Conservation (phyloP, 2,113 vertebrate species). For the Percina caprodes region DNA sequence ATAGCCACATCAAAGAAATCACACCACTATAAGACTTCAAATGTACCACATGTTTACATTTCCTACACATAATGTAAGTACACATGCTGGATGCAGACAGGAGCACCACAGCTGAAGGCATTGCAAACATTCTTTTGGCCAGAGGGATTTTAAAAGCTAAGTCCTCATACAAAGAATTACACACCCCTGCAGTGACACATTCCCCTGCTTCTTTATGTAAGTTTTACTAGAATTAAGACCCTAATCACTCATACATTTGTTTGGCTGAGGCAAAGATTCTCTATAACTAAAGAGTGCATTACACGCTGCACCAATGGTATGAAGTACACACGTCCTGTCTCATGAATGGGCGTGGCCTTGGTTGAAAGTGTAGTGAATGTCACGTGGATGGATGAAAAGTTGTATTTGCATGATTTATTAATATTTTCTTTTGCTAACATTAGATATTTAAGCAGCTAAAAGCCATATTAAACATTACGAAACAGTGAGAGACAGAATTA, state of each 20-base stretch:
- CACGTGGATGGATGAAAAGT: too few relatives aligned
- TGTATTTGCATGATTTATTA: too few relatives aligned
- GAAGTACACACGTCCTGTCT: too few relatives aligned
- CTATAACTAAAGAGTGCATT: too few relatives aligned
- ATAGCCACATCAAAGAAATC: conserved; percentile 58
- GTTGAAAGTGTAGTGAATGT: too few relatives aligned
- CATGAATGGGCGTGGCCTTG: too few relatives aligned
- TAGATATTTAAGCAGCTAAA: too few relatives aligned
- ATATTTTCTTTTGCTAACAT: too few relatives aligned
- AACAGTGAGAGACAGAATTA: too few relatives aligned
- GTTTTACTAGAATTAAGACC: conserved; percentile 11
- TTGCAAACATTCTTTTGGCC: conserved; percentile 55
- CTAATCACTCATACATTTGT: background rate
- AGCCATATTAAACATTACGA: too few relatives aligned
- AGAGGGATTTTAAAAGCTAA: conserved; percentile 27
- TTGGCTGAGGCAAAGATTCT: background rate
- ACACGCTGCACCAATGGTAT: too few relatives aligned
- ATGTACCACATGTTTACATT: conserved; percentile 59
- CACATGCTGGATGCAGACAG: conserved; percentile 48
- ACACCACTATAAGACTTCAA: conserved; percentile 47
- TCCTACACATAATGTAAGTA: conserved; percentile 27
- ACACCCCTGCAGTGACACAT: conserved; percentile 22
- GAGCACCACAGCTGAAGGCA: conserved; percentile 47
- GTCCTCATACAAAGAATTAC: conserved; percentile 3
- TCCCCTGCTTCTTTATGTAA: conserved; percentile 23